phyloP scores from a whole-genome alignment of 2,888 invertebrate species.

The Hemistola chrysoprasaria region DNA sequence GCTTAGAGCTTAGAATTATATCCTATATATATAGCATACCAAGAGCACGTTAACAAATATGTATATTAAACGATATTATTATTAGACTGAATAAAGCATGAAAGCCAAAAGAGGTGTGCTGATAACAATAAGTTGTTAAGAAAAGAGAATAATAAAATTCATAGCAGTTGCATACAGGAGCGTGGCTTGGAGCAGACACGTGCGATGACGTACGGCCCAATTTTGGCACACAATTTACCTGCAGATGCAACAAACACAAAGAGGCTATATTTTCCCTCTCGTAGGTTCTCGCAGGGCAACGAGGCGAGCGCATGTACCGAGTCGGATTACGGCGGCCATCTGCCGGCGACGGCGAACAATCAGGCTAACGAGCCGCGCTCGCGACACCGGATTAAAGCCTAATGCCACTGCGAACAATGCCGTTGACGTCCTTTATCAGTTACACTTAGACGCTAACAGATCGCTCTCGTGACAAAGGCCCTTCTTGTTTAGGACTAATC shows the following conservation, averaged over 20 bases:
- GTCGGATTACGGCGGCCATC: slow-evolving; percentile 78
- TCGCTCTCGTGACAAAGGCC: slow-evolving; percentile 68
- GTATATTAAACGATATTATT: too few relatives aligned
- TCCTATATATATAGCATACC: too few relatives aligned
- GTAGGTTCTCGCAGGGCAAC: slow-evolving; percentile 36
- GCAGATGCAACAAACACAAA: slow-evolving; percentile 81
- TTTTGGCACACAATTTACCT: slow-evolving; percentile 78
- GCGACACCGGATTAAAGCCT: slow-evolving; percentile 77
- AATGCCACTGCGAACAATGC: slow-evolving; percentile 74
- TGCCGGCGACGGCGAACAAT: slow-evolving; percentile 75
- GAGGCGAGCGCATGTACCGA: slow-evolving; percentile 33
- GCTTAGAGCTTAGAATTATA: slow-evolving; percentile 31
- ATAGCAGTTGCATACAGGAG: slow-evolving; percentile 67
- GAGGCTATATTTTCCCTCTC: slow-evolving; percentile 65
- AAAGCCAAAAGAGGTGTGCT: slow-evolving; percentile 42
- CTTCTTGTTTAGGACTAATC: slow-evolving; percentile 75
- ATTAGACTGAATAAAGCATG: slow-evolving; percentile 1
- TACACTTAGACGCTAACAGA: slow-evolving; percentile 76
- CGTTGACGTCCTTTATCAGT: slow-evolving; percentile 67
- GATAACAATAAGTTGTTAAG: slow-evolving; percentile 74
- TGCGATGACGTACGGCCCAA: slow-evolving; percentile 58
- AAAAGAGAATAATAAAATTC: slow-evolving; percentile 61
- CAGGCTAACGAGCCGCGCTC: slow-evolving; percentile 72
- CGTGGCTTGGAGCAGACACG: slow-evolving; percentile 63
- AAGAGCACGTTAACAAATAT: too few relatives aligned